phyloP scores from a whole-genome alignment of 2,113 vertebrate genomes.

The Hippoglossus stenolepis region DNA sequence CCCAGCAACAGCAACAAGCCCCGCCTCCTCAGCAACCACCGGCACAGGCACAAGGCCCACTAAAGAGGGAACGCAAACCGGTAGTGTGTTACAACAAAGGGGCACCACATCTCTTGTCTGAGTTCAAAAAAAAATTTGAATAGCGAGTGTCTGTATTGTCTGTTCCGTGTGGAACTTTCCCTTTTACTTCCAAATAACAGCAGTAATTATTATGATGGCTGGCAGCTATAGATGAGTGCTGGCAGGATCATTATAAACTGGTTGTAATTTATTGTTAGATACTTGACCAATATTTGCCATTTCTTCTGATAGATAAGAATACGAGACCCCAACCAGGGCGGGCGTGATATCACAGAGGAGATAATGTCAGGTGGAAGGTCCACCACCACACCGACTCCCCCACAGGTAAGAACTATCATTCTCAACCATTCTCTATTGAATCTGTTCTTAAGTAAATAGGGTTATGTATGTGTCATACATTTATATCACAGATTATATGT shows the following conservation, averaged over 20 bases:
- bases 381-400: slow-evolving; percentile 93
- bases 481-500: no score
- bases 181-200: slow-evolving; percentile 63
- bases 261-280: slow-evolving; percentile 13
- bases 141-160: slow-evolving; percentile 54
- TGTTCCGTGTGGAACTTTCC: slow-evolving; percentile 71
- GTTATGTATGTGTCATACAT: not conserved
- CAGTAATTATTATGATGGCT: slow-evolving; percentile 36
- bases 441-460: not conserved
- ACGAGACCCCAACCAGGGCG: slow-evolving; percentile 97
- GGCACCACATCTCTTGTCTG: slow-evolving; percentile 49
- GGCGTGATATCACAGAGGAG: slow-evolving; percentile 97
- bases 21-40: slow-evolving; percentile 79
- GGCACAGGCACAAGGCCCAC: slow-evolving; percentile 82
- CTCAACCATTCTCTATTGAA: not conserved
- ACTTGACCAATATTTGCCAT: not conserved
- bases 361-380: slow-evolving; percentile 96
- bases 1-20: slow-evolving; percentile 82
- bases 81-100: slow-evolving; percentile 81
- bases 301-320: slow-evolving; percentile 89
- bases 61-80: slow-evolving; percentile 93
- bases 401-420: slow-evolving; percentile 85
- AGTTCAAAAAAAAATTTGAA: slow-evolving; percentile 56
- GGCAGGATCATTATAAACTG: slow-evolving; percentile 13
- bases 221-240: slow-evolving; percentile 33